Evolutionary conservation across 1,140 invertebrate species (phyloP).

Genomic region (Camponotus vicinus): DNA sequence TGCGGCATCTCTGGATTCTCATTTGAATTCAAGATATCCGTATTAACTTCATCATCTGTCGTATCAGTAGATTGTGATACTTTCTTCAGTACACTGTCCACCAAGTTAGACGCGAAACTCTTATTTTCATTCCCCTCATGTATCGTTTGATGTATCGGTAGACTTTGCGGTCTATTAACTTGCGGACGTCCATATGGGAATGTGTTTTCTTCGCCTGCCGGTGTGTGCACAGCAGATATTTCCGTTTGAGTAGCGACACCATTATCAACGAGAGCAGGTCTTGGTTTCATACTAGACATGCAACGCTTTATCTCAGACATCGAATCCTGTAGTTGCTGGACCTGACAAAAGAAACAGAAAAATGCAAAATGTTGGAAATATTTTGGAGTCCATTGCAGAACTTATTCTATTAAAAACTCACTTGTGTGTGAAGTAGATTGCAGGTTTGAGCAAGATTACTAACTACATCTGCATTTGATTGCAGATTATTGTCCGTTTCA

Average conservation of each 20-base stretch:
- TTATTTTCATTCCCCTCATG: constrained; percentile 82
- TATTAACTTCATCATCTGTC: constrained; percentile 83
- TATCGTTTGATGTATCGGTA: constrained; percentile 83
- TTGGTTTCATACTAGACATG: constrained; percentile 87
- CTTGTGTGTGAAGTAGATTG: constrained; percentile 81
- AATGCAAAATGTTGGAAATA: neutral
- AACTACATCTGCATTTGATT: constrained; percentile 86
- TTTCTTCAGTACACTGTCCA: constrained; percentile 80
- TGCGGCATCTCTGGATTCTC: constrained; percentile 79
- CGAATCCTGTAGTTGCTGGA: constrained; percentile 91
- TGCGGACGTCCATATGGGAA: constrained; percentile 80
- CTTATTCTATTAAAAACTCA: constrained; percentile 59
- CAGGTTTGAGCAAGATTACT: constrained; percentile 88
- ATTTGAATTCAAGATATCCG: constrained; percentile 84
- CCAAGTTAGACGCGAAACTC: constrained; percentile 76
- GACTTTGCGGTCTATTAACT: constrained; percentile 79
- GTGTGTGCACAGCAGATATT: constrained; percentile 91
- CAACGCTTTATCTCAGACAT: constrained; percentile 92
- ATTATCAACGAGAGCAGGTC: constrained; percentile 82
- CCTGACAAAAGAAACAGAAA: constrained; percentile 82
- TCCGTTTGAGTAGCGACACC: constrained; percentile 92
- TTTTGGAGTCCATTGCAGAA: neutral
- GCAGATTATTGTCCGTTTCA: constrained; percentile 74
- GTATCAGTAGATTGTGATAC: constrained; percentile 82
- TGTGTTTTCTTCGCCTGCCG: constrained; percentile 84